Conservation (phyloP, 2,888 invertebrate genomes). For the Lasioglossum oenotherae region DNA sequence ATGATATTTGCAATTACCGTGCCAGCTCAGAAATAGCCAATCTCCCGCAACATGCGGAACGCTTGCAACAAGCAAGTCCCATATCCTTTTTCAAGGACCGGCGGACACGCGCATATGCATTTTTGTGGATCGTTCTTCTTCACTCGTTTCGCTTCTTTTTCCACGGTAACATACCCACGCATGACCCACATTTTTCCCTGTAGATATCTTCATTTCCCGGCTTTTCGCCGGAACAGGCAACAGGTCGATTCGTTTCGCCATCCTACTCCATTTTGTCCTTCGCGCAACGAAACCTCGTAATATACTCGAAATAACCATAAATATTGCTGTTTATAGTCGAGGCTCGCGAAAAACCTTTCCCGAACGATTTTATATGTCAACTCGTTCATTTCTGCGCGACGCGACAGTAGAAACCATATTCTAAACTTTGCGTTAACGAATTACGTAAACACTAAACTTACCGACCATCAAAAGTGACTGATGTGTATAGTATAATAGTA, state of each 20-base stretch:
- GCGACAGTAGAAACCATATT: no score
- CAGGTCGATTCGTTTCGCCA: slow-evolving; percentile 18
- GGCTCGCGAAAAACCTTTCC: not conserved
- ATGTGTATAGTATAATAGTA: no score
- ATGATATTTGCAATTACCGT: not conserved
- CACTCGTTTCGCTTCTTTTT: not conserved
- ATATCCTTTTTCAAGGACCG: not conserved
- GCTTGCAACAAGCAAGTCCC: not conserved
- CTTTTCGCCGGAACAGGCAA: slow-evolving; percentile 19
- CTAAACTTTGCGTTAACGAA: no score
- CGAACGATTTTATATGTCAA: not conserved
- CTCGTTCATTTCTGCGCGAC: not conserved
- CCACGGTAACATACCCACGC: not conserved
- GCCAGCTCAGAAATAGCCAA: not conserved
- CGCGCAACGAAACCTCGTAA: not conserved
- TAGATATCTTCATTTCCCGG: not conserved
- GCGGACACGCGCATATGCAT: slow-evolving; percentile 14
- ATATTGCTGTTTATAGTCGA: not conserved
- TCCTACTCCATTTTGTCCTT: not conserved
- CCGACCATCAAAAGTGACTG: no score
- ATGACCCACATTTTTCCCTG: not conserved
- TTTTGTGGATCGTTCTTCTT: not conserved
- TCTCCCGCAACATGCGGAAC: not conserved
- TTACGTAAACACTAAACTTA: no score
- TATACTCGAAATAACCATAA: not conserved